phyloP scores from a whole-genome alignment of 2,797 vertebrate species.

The Lateolabrax maculatus region DNA sequence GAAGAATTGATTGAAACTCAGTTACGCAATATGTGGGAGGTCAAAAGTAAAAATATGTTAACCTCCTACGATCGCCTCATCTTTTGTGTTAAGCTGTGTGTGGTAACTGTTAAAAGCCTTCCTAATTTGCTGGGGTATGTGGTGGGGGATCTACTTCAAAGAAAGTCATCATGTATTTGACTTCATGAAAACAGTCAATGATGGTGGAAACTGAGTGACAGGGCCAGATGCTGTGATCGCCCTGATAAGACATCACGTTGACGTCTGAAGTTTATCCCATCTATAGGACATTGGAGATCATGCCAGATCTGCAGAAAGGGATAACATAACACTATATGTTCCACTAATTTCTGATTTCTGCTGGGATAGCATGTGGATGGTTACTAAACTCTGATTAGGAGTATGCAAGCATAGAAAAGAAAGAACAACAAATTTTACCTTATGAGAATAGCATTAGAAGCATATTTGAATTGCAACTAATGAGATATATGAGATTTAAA shows the following conservation, averaged over 20 bases:
- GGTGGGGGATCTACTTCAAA: conserved; percentile 65
- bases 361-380: conserved; percentile 12
- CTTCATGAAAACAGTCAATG: conserved; percentile 27
- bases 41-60: conserved; percentile 63
- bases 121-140: conserved; percentile 44
- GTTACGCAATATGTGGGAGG: conserved; percentile 62
- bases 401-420: neutral
- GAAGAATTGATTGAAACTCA: neutral
- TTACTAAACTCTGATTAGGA: neutral
- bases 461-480: neutral
- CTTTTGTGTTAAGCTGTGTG: conserved; percentile 57
- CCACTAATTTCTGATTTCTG: conserved; percentile 8
- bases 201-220: conserved; percentile 48
- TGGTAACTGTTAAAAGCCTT: conserved; percentile 44
- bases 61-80: conserved; percentile 38
- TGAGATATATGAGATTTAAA: conserved; percentile 20
- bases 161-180: conserved; percentile 24
- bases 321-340: conserved; percentile 18
- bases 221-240: conserved; percentile 54
- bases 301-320: neutral
- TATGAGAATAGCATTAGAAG: neutral
- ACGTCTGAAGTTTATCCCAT: conserved; percentile 1
- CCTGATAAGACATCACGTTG: conserved; percentile 34
- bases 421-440: neutral
- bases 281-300: conserved; percentile 10